Evolutionary conservation across 2,888 invertebrate genomes (phyloP).

Genomic region (Drosophila formosana): DNA sequence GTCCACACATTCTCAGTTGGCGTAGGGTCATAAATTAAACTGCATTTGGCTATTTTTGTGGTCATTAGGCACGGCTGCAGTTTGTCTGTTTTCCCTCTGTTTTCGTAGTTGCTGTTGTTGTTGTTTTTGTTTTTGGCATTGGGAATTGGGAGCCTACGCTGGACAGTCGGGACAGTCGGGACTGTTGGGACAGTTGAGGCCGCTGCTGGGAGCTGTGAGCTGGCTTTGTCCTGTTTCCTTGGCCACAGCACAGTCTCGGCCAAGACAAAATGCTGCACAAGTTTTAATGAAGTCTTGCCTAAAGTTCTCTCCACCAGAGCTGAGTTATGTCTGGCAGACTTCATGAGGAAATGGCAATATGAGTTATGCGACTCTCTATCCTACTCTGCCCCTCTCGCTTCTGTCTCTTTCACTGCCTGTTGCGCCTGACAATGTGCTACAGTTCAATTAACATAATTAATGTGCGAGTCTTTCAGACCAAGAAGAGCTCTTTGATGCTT

Average conservation of each 20-base stretch:
- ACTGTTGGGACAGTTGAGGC: slow-evolving; percentile 13
- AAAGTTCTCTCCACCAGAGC: slow-evolving; percentile 44
- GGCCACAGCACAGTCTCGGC: slow-evolving; percentile 18
- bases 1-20: slow-evolving; percentile 32
- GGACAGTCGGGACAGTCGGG: slow-evolving; percentile 3
- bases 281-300: slow-evolving; percentile 75
- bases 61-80: slow-evolving; percentile 75
- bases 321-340: slow-evolving; percentile 52
- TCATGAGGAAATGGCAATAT: slow-evolving; percentile 70
- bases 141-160: slow-evolving; percentile 19
- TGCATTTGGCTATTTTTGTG: slow-evolving; percentile 78
- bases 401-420: slow-evolving; percentile 1
- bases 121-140: slow-evolving; percentile 17
- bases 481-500: slow-evolving; percentile 30
- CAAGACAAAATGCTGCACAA: slow-evolving; percentile 50
- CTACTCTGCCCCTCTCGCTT: background rate
- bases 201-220: slow-evolving; percentile 8
- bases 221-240: slow-evolving; percentile 52
- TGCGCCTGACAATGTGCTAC: slow-evolving; percentile 50
- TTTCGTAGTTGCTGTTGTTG: slow-evolving; percentile 10
- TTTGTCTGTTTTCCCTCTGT: slow-evolving; percentile 53
- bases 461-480: slow-evolving; percentile 50
- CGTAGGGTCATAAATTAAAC: slow-evolving; percentile 70
- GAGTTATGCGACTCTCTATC: slow-evolving; percentile 65
- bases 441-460: slow-evolving; percentile 79